These are phyloP conservation scores for Pseudomugil gertrudae DNA, from an alignment of 2,797 vertebrate species.

Conservation along the genomic window DNA sequence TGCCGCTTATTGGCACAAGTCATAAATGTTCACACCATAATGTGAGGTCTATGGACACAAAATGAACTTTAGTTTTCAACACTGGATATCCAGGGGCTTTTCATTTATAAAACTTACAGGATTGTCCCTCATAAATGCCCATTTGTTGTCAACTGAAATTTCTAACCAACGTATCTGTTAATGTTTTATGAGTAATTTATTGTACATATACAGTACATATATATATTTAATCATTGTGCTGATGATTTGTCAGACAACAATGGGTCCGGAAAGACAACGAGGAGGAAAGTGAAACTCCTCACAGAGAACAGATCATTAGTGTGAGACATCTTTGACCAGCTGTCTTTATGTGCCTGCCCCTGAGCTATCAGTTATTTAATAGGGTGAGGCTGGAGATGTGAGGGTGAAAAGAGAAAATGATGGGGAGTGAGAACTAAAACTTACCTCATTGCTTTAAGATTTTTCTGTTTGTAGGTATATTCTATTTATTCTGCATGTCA, in stretches of 20 bases:
- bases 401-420: slow-evolving; percentile 4
- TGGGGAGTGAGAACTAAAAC: slow-evolving; percentile 53
- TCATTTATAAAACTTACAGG: background rate
- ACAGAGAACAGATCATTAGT: slow-evolving; percentile 32
- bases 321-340: slow-evolving; percentile 56
- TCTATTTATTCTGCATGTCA: slow-evolving; percentile 58
- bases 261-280: slow-evolving; percentile 12
- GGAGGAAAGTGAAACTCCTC: slow-evolving; percentile 38
- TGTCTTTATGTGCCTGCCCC: slow-evolving; percentile 49
- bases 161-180: background rate
- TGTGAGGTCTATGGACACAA: slow-evolving; percentile 1
- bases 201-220: slow-evolving; percentile 1
- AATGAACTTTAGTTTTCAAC: background rate
- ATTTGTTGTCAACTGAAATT: background rate
- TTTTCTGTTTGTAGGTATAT: slow-evolving; percentile 25
- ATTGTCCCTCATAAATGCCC: background rate
- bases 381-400: slow-evolving; percentile 45
- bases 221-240: background rate
- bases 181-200: background rate
- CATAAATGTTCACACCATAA: slow-evolving; percentile 8
- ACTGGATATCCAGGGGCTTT: background rate
- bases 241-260: slow-evolving; percentile 1
- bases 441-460: slow-evolving; percentile 58
- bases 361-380: slow-evolving; percentile 58
- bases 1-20: background rate